Evolutionary conservation across 2,797 vertebrate genomes (phyloP), one percentile per base, ranked within the genome.

Genomic region (Anomalospiza imberbis): DNA sequence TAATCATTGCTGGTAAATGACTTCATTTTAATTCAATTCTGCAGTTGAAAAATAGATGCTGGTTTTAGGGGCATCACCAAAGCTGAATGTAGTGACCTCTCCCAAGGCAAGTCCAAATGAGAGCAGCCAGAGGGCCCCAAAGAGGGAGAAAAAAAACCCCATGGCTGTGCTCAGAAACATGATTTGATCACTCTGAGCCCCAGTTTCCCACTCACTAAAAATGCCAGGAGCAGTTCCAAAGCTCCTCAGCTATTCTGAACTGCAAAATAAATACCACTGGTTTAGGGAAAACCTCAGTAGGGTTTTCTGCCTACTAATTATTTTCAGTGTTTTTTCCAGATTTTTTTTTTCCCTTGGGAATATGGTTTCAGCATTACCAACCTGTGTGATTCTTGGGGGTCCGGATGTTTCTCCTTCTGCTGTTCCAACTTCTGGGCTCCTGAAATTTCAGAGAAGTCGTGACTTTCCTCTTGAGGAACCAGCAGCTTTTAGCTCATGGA

Each of bases 371-470:
- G 31, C 17, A 18, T 63, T 51, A 31, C 17, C 68, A 80, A 17
- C 12, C 0, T 18, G 12, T 10, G 6, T n/a, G 57, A 53, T 68
- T 50, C 58, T 34, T 20, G 51, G 57, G 50, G 4, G 17, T 72
- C 75, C 28, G 40, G 53, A 14, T 38, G 5, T 61, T 93, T 78
- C 53, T 78, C 16, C 17, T 73, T 11, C 65, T 36, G n/a, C 29
- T 4, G 0, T 21, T 34, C 53, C 50, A 63, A 0, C 12, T n/a
- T 50, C 29, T 50, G 48, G 57, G 3, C 12, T 60, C 28, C 61
- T 47, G 32, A 17, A 54, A 44, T 82, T 45, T 47, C 0, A 0
- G 28, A 45, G 26, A 32, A 86, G 29, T 31, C 11, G 1, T 0
- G 5, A 6, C 17, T 76, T 71, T 47, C 28, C 45, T 57, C 70